Percentiles rank a stretch among this genome's conserved stretches.
These are phyloP conservation scores for Tinea trinotella DNA, from an alignment of 2,888 invertebrate species.

Conservation along the genomic window DNA sequence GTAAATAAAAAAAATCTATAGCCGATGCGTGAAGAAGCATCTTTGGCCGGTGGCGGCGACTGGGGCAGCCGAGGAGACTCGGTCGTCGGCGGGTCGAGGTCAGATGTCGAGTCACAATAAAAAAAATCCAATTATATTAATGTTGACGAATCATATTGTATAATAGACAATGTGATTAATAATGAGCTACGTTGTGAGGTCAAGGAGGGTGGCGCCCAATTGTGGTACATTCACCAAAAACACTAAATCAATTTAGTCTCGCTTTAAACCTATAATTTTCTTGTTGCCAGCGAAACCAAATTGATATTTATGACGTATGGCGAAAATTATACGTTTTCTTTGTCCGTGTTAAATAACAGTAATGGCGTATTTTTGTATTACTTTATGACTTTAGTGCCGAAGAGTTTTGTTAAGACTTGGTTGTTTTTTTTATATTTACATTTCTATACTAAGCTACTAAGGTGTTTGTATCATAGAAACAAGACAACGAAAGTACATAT, in stretches of 20 bases:
- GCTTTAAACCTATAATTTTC: conserved; percentile 12
- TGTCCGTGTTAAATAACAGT: conserved; percentile 1
- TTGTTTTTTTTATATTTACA: too few relatives aligned
- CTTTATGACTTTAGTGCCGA: background rate
- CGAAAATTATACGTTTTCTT: conserved; percentile 16
- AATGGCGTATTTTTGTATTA: background rate
- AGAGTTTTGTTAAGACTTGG: background rate
- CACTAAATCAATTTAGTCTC: conserved; percentile 36
- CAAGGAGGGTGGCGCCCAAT: conserved; percentile 29
- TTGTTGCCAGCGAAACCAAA: conserved; percentile 13
- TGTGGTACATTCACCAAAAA: conserved; percentile 27
- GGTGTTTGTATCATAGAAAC: too few relatives aligned
- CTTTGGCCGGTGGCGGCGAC: too few relatives aligned
- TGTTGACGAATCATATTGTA: too few relatives aligned
- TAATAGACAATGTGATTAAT: conserved; percentile 1
- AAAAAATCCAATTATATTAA: too few relatives aligned
- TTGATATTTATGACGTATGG: conserved; percentile 15
- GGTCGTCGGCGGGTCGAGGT: too few relatives aligned
- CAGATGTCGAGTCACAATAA: too few relatives aligned
- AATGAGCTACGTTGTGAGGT: background rate
- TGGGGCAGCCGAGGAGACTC: too few relatives aligned
- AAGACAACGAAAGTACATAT: too few relatives aligned
- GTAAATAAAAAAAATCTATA: too few relatives aligned
- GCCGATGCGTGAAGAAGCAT: too few relatives aligned
- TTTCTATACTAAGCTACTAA: too few relatives aligned